Evolutionary conservation across 2,888 invertebrate species (phyloP).

Genomic region (Mesochorus sp.): DNA sequence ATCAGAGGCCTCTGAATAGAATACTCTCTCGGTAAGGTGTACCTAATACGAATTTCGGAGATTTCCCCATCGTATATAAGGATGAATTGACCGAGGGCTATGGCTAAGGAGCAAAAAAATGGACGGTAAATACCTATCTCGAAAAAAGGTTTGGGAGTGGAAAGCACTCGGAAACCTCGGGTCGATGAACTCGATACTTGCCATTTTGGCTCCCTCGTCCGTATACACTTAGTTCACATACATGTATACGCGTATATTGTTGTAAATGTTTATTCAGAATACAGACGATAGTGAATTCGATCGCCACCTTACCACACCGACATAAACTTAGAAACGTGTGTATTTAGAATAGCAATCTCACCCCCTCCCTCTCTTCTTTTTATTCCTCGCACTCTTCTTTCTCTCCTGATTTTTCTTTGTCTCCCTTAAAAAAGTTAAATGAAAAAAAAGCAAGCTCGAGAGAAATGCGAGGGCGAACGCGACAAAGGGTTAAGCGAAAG

Average conservation of each 20-base stretch:
- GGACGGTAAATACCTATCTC: conserved; percentile 3
- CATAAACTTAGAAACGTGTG: background rate
- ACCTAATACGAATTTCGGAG: conserved; percentile 11
- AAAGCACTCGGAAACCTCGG: conserved; percentile 1
- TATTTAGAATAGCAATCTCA: background rate
- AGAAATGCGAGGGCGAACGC: background rate
- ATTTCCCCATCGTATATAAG: background rate
- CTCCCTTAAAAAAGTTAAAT: background rate
- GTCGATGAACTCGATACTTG: conserved; percentile 18
- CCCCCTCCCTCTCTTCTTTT: background rate
- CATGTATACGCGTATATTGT: background rate
- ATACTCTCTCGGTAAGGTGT: background rate
- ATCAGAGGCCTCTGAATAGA: background rate
- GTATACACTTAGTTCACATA: background rate
- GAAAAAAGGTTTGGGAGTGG: background rate
- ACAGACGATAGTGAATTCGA: background rate
- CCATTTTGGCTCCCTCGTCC: background rate
- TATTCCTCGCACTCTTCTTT: too few species aligned
- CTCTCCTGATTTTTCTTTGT: background rate
- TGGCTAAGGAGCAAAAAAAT: background rate
- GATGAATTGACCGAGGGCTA: background rate
- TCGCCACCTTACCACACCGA: background rate
- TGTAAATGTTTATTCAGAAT: conserved; percentile 3
- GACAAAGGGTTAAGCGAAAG: too few species aligned
- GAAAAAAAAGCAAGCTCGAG: conserved; percentile 5